Evolutionary conservation across 1,140 invertebrate species (phyloP), one percentile per base, ranked within the genome.

Genomic region (Micrasema minimum): DNA sequence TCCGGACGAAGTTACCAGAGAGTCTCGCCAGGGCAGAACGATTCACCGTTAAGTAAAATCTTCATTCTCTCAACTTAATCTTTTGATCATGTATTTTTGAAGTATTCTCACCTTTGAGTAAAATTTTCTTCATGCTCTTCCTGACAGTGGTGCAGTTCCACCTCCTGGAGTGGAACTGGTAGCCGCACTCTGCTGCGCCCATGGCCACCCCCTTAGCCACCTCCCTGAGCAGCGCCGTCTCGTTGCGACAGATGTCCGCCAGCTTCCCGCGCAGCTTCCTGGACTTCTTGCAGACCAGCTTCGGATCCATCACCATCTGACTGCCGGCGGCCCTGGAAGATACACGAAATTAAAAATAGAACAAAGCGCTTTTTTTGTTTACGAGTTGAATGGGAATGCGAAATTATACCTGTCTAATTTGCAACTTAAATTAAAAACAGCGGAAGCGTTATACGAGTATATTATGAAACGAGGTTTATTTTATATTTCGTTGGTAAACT

Each of bases 251-350:
- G 77, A 95, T 93, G 76, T 93, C 89, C 22, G 87, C 89, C 76
- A 93, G 86, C 78, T 91, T 92, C 38, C 91, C 92, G 57, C 89
- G 86, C 77, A 91, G 78, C 73, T 91, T 86, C 12, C 92, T 86
- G 48, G 90, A 90, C 74, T 83, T 85, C 83, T 94, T 91, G 83
- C 95, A 97, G 72, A 96, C 90, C 80, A 92, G 88, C 79, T 90
- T 90, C 53, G 93, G 93, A 83, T 97, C 94, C 85, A 96, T 89
- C 75, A 96, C 89, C 77, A 96, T 87, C 78, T 93, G 92, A 81
- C 90, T 94, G 78, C 91, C 90, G 78, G 90, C 87, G 77, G 90
- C 89, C 91, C 91, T 93, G 82, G 12, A 45, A 46, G 38, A 38
- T 6, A 31, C 22, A 57, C n/a, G 38, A 80, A 10, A 23, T 51